Evolutionary conservation across 2,113 vertebrate genomes (phyloP), one percentile per base, ranked within the genome.

Genomic region (Marcusenius ussheri): DNA sequence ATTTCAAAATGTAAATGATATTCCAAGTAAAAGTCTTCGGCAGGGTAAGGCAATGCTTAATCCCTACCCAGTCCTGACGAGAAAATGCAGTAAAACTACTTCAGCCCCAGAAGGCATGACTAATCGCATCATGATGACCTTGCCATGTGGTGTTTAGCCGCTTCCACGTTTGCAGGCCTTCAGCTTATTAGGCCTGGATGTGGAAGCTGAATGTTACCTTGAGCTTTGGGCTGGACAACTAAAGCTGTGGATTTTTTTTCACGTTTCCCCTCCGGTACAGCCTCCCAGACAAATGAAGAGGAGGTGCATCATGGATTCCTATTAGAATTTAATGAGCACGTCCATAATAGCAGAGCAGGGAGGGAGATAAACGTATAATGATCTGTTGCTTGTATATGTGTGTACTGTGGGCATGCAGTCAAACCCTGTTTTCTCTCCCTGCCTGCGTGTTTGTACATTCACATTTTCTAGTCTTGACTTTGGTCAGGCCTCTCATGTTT

Each of bases 301-400:
- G 70, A 58, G 90, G 83, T 86, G 89, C 80, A 85, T 83, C 45
- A 66, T 66, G 53, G 89, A 24, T 90, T 58, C 83, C 85, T 89
- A 86, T 91, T 86, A 90, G 85, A 83, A 88, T 90, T 91, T 91
- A 92, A 90, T 90, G 84, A 91, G 90, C 50, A 74, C 39, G 46
- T 74, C 53, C 62, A 46, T 89, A 88, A 88, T 51, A 90, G 66
- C 62, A 42, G 89, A 91, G 85, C 27, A 86, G 62, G 83, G 87
- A 77, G 89, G 15, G 27, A 50, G 46, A 80, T 70, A 80, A 83
- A 62, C 27, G 27, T 66, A 24, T 89, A 15, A 86, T 27, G 39
- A 84, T 45, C 50, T 84, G 31, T 62, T 80, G 21, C 62, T 8
- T 56, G 17, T 87, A 45, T 77, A 47, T 45, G 47, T 31, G 87